Evolutionary conservation across 2,113 vertebrate species (phyloP).

Genomic region (Elephas maximus): DNA sequence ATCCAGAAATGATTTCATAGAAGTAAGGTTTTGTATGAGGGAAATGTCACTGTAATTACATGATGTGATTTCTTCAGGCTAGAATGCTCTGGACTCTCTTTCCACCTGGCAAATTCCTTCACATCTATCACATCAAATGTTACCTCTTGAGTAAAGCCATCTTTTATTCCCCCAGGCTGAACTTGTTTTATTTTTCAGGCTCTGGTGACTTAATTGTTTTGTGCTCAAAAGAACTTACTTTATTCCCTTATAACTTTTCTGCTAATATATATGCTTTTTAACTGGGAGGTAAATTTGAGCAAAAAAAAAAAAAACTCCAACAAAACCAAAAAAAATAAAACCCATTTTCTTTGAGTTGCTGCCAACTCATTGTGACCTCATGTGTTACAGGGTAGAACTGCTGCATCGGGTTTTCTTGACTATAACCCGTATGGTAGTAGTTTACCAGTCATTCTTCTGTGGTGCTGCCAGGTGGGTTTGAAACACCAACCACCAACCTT

Average conservation of each 20-base stretch:
- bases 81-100: background rate
- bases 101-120: background rate
- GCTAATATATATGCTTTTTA: background rate
- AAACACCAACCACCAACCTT: too few species aligned
- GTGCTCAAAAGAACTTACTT: background rate
- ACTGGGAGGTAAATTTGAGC: background rate
- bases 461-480: too few species aligned
- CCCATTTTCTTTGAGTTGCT: background rate
- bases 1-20: background rate
- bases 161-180: background rate
- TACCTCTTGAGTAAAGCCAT: background rate
- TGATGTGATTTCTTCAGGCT: background rate
- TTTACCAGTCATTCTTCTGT: too few species aligned
- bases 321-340: too few species aligned
- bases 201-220: background rate
- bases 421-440: background rate
- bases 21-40: background rate
- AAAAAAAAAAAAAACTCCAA: background rate
- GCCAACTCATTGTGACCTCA: background rate
- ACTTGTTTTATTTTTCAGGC: background rate
- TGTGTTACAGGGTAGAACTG: background rate
- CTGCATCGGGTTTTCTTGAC: background rate
- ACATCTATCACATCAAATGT: background rate
- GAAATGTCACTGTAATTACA: background rate
- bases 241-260: background rate